These are phyloP conservation scores for Euwallacea similis DNA, from an alignment of 1,140 invertebrate species.

Conservation along the genomic window DNA sequence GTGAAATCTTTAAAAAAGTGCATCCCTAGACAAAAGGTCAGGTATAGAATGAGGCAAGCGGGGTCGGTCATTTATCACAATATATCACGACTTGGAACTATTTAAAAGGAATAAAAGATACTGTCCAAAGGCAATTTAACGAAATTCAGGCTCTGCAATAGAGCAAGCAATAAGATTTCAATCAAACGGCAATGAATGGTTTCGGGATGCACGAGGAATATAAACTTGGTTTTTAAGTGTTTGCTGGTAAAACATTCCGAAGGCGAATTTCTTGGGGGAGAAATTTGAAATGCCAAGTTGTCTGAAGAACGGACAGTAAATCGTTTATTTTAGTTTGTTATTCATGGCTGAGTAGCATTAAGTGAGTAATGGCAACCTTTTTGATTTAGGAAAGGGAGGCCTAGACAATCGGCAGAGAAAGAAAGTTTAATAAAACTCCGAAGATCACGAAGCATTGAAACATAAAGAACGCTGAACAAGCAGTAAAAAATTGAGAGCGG, in stretches of 20 bases:
- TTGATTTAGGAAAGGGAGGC: no score
- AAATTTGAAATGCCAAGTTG: not conserved
- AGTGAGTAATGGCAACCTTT: no score
- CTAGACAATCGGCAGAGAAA: no score
- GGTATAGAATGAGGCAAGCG: constrained; percentile 13
- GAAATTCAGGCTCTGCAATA: constrained; percentile 28
- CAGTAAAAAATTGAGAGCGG: no score
- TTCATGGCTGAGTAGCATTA: no score
- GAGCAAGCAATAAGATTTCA: constrained; percentile 28
- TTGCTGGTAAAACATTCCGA: constrained; percentile 4
- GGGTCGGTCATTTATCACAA: constrained; percentile 18
- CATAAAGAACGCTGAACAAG: no score
- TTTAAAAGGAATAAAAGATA: constrained; percentile 36
- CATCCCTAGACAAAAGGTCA: not conserved
- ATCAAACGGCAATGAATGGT: constrained; percentile 17
- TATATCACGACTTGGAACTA: constrained; percentile 14
- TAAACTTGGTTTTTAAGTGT: constrained; percentile 9
- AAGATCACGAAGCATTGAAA: no score
- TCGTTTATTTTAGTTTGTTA: no score
- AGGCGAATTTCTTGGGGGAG: constrained; percentile 2
- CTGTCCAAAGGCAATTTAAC: constrained; percentile 41
- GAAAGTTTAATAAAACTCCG: no score
- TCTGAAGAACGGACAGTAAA: no score
- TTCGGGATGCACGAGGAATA: constrained; percentile 5
- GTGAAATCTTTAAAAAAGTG: not conserved